A percentile compares a stretch with the other conserved stretches of the same genome.
Conservation (phyloP, 2,888 invertebrate genomes). For the Seira musarum region DNA sequence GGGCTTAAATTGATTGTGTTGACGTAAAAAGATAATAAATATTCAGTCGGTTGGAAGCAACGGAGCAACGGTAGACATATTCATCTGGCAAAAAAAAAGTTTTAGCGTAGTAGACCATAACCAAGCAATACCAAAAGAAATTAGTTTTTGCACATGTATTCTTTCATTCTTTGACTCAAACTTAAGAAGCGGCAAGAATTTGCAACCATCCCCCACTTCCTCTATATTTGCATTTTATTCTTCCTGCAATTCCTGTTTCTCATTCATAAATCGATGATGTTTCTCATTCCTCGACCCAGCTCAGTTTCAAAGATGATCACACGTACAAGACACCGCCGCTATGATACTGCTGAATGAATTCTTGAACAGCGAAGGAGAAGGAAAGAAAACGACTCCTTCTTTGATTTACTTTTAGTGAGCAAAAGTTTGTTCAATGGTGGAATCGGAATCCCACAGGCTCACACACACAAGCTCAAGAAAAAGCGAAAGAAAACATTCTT, state of each 20-base stretch:
- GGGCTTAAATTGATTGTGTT: slow-evolving; percentile 53
- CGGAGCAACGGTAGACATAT: slow-evolving; percentile 35
- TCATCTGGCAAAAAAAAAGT: slow-evolving; percentile 11
- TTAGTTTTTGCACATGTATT: neutral
- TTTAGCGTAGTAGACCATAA: no score
- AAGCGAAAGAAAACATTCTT: neutral
- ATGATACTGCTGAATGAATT: no score
- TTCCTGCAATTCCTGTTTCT: no score
- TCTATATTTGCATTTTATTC: neutral
- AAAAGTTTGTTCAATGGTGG: neutral
- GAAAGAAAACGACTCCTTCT: neutral
- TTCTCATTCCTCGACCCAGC: no score
- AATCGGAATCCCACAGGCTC: neutral
- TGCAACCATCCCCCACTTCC: neutral
- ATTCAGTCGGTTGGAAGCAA: slow-evolving; percentile 49
- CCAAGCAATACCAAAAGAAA: neutral
- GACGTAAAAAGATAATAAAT: slow-evolving; percentile 56
- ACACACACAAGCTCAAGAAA: neutral
- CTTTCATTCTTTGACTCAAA: neutral
- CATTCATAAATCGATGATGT: neutral
- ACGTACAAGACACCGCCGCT: no score
- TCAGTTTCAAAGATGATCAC: no score
- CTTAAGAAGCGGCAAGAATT: neutral
- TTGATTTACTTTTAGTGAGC: neutral
- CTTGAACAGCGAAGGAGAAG: no score